Conservation (phyloP, 2,113 vertebrate genomes). For the Cyanoderma ruficeps region DNA sequence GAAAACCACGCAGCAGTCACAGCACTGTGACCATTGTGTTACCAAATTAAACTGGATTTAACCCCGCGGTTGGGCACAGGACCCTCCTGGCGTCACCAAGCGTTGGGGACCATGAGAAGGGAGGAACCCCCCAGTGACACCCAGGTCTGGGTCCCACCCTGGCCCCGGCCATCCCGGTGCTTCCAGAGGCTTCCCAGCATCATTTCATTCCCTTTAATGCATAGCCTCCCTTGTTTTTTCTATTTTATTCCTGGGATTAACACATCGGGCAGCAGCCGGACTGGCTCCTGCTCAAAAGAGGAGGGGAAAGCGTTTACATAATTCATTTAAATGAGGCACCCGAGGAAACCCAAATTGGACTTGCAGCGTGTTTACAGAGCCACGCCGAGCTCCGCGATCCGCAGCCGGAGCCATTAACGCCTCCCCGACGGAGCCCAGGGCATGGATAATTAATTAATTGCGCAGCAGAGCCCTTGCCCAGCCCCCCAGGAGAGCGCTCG, state of each 20-base stretch:
- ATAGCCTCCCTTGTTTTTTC: not conserved
- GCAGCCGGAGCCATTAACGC: constrained; percentile 49
- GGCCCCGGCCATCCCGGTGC: rapidly evolving
- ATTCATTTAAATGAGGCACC: constrained; percentile 58
- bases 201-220: not conserved
- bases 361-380: constrained; percentile 30
- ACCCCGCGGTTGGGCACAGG: not conserved
- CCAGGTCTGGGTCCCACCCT: rapidly evolving
- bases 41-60: not conserved
- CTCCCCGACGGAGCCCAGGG: constrained; percentile 31
- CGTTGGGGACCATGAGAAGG: rapidly evolving
- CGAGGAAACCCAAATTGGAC: constrained; percentile 58
- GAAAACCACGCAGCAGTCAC: rapidly evolving
- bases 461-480: not conserved
- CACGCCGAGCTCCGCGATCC: constrained; percentile 10
- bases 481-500: not conserved
- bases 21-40: rapidly evolving
- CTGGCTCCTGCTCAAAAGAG: constrained; percentile 46
- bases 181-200: not conserved
- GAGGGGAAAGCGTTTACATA: constrained; percentile 52
- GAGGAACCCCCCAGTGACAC: not conserved
- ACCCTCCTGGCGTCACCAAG: not conserved
- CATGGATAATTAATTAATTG: constrained; percentile 55
- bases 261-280: constrained; percentile 27
- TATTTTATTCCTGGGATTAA: constrained; percentile 33